These are phyloP conservation scores for Drosophila kanekoi DNA, from an alignment of 2,888 invertebrate species.

Conservation along the genomic window DNA sequence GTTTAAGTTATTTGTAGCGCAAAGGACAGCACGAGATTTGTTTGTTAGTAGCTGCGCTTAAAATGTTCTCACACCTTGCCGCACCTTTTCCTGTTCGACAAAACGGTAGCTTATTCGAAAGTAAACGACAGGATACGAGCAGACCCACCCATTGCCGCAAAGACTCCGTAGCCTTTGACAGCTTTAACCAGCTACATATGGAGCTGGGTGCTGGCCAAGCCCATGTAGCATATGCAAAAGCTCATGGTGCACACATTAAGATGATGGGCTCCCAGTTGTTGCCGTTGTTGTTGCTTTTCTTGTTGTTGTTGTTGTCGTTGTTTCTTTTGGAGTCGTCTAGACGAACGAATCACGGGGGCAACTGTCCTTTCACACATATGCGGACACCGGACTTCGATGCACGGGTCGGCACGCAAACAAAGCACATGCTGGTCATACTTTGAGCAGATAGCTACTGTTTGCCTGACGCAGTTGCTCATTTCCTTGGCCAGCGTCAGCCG, in stretches of 20 bases:
- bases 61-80: constrained; percentile 37
- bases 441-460: constrained; percentile 27
- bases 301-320: not conserved
- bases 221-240: constrained; percentile 63
- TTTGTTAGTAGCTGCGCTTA: constrained; percentile 24
- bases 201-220: constrained; percentile 45
- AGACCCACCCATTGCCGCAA: constrained; percentile 41
- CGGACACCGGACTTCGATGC: constrained; percentile 35
- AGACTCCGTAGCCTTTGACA: constrained; percentile 29
- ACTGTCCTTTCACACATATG: constrained; percentile 56
- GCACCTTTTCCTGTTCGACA: constrained; percentile 60
- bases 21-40: constrained; percentile 27
- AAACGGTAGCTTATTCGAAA: constrained; percentile 18
- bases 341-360: constrained; percentile 66
- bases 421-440: constrained; percentile 52
- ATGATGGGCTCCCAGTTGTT: constrained; percentile 14
- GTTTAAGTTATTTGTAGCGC: too few species aligned
- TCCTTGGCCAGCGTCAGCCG: constrained; percentile 36
- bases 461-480: constrained; percentile 60
- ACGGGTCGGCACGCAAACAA: constrained; percentile 61
- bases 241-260: constrained; percentile 54
- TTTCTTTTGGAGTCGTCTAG: constrained; percentile 60
- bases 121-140: constrained; percentile 16
- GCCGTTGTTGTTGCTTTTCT: constrained; percentile 9
- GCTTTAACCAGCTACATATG: constrained; percentile 12